Base-by-base conservation (phyloP, 2,113 vertebrate species). In the Phycodurus eques region DNA sequence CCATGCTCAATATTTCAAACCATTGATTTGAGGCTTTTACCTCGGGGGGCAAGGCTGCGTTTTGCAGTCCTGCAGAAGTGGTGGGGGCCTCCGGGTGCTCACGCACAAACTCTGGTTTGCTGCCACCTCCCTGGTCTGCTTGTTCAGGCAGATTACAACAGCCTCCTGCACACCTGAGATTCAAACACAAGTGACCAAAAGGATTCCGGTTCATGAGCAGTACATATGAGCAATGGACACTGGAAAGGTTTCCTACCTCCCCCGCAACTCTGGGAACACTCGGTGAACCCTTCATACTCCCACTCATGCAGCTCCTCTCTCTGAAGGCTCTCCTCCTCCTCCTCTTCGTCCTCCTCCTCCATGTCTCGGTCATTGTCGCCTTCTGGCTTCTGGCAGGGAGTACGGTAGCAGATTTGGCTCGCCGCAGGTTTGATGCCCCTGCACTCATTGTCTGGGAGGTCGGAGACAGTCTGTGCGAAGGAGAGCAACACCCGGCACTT, bases 121-220 rank as follows among this genome's bases (percentile, higher is more conserved):
- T 1, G 49, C 90, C 5, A 90, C 83, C 75, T 96, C 94, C 79
- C 93, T 91, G 5, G 95, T 98, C 89, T 98, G 95, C 91, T 95
- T 96, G 91, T 98, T 98, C 85, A 97, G 89, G 85, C 97, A 99
- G 85, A 95, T 94, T 77, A 98, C 93, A 82, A 98, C 92, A 13
- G 96, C 94, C 88, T 98, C 96, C 89, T 96, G 96, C 87, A 97
- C 90, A 88, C 97, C 97, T 99, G 90, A 43, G 85, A 76, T 61
- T 3, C 31, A 61, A 61, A 19, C 59, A 9, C 56, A 27, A 3
- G 10, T 22, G 31, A 35, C 49, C 20, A 53, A 53, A 53, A 19
- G 49, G 49, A 6, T 53, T 53, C 6, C 17, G 57, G 13, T 31
- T 31, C 1, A 27, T 1, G 6, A 6, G 57, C 57, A 4, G 13